These are phyloP conservation scores for Diplosoma virens DNA, from an alignment of 23 tunicate genomes.

Conservation along the genomic window DNA sequence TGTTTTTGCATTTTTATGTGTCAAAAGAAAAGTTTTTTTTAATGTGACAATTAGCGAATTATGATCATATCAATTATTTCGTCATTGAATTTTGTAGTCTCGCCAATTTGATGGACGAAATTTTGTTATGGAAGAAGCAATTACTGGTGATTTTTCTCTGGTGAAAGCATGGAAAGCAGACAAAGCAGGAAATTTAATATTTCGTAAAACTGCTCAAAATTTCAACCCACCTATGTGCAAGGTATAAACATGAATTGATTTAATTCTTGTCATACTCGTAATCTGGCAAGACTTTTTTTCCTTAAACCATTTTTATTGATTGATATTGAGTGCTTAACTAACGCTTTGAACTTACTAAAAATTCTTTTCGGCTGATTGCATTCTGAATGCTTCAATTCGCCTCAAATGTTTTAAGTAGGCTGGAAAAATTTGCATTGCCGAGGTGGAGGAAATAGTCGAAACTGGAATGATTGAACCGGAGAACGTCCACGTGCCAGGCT, in stretches of 20 bases:
- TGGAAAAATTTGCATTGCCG: conserved; percentile 80
- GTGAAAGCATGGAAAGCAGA: conserved; percentile 98
- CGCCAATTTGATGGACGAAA: conserved; percentile 68
- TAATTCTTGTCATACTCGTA: too few relatives aligned
- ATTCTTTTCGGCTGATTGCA: not conserved
- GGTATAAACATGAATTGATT: conserved; percentile 6
- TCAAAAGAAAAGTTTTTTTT: too few relatives aligned
- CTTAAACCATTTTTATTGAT: too few relatives aligned
- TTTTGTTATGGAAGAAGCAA: conserved; percentile 82
- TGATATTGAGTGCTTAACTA: too few relatives aligned
- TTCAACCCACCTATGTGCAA: conserved; percentile 95
- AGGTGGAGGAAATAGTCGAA: conserved; percentile 95
- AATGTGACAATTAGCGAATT: too few relatives aligned
- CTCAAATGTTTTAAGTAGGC: conserved; percentile 30
- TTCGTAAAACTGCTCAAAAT: conserved; percentile 89
- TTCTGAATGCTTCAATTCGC: not conserved
- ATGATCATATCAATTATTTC: too few relatives aligned
- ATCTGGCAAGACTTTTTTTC: too few relatives aligned
- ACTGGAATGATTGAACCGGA: conserved; percentile 68
- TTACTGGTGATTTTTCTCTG: conserved; percentile 87
- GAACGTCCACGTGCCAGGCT: conserved; percentile 90
- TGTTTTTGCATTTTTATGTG: too few relatives aligned
- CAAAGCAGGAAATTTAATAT: conserved; percentile 82
- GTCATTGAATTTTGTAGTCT: conserved; percentile 26
- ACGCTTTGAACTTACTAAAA: too few relatives aligned